A percentile compares a stretch with the other conserved stretches of the same genome.
Conservation (phyloP, 53 echinoderm and acorn worm species). For the Arbacia lixula region DNA sequence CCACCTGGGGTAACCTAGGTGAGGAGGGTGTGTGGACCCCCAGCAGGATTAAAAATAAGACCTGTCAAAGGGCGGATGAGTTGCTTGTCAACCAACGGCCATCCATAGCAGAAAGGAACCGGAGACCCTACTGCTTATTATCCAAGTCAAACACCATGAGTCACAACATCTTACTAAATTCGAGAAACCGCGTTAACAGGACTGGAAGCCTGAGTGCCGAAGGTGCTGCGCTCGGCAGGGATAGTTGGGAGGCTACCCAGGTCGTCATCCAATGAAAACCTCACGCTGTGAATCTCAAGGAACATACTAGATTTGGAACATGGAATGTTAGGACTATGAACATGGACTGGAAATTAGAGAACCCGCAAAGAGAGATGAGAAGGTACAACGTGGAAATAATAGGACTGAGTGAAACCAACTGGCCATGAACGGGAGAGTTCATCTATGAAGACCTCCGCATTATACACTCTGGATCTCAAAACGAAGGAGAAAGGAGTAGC, state of each 20-base stretch:
- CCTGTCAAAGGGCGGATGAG: conserved; percentile 4
- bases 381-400: conserved; percentile 25
- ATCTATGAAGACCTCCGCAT: conserved; percentile 6
- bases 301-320: conserved; percentile 10
- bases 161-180: background rate
- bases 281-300: background rate
- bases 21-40: conserved; percentile 36
- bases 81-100: background rate
- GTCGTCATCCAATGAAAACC: conserved; percentile 4
- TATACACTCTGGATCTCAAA: conserved; percentile 12
- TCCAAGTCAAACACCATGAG: conserved; percentile 37
- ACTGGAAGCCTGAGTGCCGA: conserved; percentile 19
- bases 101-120: conserved; percentile 33
- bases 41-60: conserved; percentile 5
- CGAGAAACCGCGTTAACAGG: conserved; percentile 10
- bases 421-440: conserved; percentile 17
- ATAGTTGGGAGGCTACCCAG: conserved; percentile 19
- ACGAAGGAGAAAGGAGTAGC: too few relatives aligned
- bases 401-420: conserved; percentile 4
- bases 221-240: conserved; percentile 16
- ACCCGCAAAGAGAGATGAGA: conserved; percentile 5
- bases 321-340: conserved; percentile 28
- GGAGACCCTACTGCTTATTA: conserved; percentile 33
- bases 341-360: conserved; percentile 20
- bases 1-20: conserved; percentile 7